Percentiles rank a stretch among this genome's conserved stretches.
These are phyloP conservation scores for Parotia lawesii DNA, from an alignment of 2,113 vertebrate species.

Conservation along the genomic window DNA sequence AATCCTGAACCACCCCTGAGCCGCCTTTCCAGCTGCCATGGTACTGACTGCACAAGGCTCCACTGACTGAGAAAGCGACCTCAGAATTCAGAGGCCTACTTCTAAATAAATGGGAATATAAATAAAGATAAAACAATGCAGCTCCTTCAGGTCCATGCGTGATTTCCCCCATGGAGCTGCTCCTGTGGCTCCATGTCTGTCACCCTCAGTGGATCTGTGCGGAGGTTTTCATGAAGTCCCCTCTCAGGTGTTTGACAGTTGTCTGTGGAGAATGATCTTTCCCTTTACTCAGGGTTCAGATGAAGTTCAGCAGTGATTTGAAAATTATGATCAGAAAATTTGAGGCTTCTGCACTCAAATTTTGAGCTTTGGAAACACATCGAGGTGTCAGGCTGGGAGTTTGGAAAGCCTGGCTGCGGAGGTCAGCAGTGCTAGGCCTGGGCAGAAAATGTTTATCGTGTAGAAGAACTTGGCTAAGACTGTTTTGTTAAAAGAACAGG, in stretches of 20 bases:
- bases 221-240: neutral
- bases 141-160: neutral
- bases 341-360: neutral
- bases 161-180: neutral
- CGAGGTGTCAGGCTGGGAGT: neutral
- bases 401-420: neutral
- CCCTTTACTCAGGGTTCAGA: neutral
- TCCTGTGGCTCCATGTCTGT: neutral
- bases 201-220: neutral
- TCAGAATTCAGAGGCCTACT: neutral
- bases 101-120: neutral
- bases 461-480: neutral
- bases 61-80: neutral
- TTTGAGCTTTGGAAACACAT: neutral
- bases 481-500: neutral
- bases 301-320: neutral
- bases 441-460: neutral
- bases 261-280: neutral
- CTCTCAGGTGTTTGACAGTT: neutral
- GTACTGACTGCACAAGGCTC: neutral
- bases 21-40: neutral
- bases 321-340: neutral
- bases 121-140: neutral
- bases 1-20: slow-evolving; percentile 27
- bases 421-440: neutral